Evolutionary conservation across 1,140 invertebrate species (phyloP).

Genomic region (Phortica variegata): DNA sequence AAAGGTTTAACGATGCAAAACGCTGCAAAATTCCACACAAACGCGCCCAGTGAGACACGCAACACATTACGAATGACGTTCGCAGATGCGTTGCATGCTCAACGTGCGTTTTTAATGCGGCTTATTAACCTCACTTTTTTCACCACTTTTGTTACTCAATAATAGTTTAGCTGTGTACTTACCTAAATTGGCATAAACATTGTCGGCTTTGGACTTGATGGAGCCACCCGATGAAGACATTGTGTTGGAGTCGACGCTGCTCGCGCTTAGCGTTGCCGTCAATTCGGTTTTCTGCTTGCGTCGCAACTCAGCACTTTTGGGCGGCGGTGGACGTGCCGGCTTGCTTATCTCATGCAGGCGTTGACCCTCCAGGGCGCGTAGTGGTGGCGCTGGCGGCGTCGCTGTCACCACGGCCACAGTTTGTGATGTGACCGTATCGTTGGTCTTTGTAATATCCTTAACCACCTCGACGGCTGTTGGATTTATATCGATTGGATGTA

Average conservation of each 20-base stretch:
- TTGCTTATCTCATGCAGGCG: conserved; percentile 62
- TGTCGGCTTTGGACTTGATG: conserved; percentile 61
- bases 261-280: conserved; percentile 34
- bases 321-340: conserved; percentile 69
- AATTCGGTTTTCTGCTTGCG: conserved; percentile 62
- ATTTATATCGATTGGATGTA: conserved; percentile 83
- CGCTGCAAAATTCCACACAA: too few relatives aligned
- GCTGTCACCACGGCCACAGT: conserved; percentile 57
- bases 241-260: conserved; percentile 32
- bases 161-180: conserved; percentile 18
- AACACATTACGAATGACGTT: too few relatives aligned
- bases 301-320: conserved; percentile 66
- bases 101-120: too few relatives aligned
- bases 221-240: conserved; percentile 29
- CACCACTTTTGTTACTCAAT: neutral
- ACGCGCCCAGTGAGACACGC: too few relatives aligned
- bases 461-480: conserved; percentile 76
- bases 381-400: conserved; percentile 60
- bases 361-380: conserved; percentile 53
- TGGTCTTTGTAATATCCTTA: conserved; percentile 60
- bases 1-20: too few relatives aligned
- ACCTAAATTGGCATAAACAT: conserved; percentile 76
- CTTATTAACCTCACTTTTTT: neutral
- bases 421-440: conserved; percentile 44
- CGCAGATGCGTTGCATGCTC: too few relatives aligned